Evolutionary conservation across 2,888 invertebrate species (phyloP).

Genomic region (Tenthredo notha): DNA sequence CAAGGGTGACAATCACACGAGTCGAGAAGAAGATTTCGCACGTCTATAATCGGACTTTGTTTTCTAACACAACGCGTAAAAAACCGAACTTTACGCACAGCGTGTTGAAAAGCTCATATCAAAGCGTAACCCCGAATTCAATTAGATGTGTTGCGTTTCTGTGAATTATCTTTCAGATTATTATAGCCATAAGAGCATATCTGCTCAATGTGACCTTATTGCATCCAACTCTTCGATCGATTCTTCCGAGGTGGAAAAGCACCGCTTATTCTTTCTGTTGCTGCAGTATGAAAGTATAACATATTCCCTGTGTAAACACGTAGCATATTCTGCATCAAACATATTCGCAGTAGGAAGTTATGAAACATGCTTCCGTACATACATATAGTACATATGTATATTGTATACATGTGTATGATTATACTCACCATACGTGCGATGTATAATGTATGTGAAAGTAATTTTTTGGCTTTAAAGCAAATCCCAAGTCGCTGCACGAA

Average conservation of each 20-base stretch:
- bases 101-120: too few species aligned
- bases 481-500: conserved; percentile 37
- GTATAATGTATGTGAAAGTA: not conserved
- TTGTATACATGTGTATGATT: not conserved
- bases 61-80: too few species aligned
- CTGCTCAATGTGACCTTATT: not conserved
- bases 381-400: not conserved
- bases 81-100: too few species aligned
- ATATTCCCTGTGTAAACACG: not conserved
- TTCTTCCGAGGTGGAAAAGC: not conserved
- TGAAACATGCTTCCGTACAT: not conserved
- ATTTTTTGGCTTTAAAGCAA: conserved; percentile 27
- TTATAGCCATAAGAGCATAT: not conserved
- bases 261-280: not conserved
- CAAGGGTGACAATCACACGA: too few species aligned
- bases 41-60: too few species aligned
- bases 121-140: not conserved
- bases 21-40: too few species aligned
- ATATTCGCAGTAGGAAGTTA: not conserved
- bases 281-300: not conserved
- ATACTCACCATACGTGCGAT: not conserved
- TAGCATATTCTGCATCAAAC: not conserved
- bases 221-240: not conserved
- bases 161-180: not conserved
- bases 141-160: not conserved